A percentile compares a stretch with the other conserved stretches of the same genome.
These are phyloP conservation scores for Ricordea florida DNA, from an alignment of 92 coral and sea anemone species.

Conservation along the genomic window DNA sequence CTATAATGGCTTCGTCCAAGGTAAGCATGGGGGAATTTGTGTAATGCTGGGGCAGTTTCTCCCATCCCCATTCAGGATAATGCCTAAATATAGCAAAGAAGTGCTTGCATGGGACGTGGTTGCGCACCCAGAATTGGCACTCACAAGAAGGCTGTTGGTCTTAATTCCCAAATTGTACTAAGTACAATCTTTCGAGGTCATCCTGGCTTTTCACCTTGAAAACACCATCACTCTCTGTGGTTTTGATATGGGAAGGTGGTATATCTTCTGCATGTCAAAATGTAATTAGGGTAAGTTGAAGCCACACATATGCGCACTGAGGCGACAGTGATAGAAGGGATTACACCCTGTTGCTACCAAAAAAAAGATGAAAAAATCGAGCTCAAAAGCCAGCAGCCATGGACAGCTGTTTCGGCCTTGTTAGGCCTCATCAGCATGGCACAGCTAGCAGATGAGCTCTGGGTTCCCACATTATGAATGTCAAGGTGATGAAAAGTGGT, in stretches of 20 bases:
- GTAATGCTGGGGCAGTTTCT: slow-evolving; percentile 9
- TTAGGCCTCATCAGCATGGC: too few relatives aligned
- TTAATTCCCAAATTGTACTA: slow-evolving; percentile 20
- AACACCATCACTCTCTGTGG: slow-evolving; percentile 22
- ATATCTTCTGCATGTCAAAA: too few relatives aligned
- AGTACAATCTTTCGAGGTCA: slow-evolving; percentile 1
- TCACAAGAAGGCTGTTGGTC: slow-evolving; percentile 12
- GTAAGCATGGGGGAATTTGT: slow-evolving; percentile 13
- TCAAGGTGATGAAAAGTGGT: too few relatives aligned
- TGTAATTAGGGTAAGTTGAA: too few relatives aligned
- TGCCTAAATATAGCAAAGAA: slow-evolving; percentile 26
- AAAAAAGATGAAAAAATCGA: too few relatives aligned
- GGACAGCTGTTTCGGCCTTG: too few relatives aligned
- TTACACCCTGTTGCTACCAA: too few relatives aligned
- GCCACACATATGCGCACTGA: too few relatives aligned
- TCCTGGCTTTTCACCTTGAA: slow-evolving; percentile 29
- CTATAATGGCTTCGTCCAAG: slow-evolving; percentile 17
- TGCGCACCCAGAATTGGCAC: slow-evolving; percentile 29
- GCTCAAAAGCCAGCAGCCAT: too few relatives aligned
- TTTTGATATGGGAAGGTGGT: background rate
- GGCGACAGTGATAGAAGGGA: too few relatives aligned
- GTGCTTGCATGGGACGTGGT: slow-evolving; percentile 49
- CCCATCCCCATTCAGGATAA: slow-evolving; percentile 22
- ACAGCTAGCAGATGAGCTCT: too few relatives aligned
- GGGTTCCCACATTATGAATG: too few relatives aligned